A percentile compares a stretch with the other conserved stretches of the same genome.
Conservation (phyloP, 2,888 invertebrate genomes). For the Drosophila macrospina region DNA sequence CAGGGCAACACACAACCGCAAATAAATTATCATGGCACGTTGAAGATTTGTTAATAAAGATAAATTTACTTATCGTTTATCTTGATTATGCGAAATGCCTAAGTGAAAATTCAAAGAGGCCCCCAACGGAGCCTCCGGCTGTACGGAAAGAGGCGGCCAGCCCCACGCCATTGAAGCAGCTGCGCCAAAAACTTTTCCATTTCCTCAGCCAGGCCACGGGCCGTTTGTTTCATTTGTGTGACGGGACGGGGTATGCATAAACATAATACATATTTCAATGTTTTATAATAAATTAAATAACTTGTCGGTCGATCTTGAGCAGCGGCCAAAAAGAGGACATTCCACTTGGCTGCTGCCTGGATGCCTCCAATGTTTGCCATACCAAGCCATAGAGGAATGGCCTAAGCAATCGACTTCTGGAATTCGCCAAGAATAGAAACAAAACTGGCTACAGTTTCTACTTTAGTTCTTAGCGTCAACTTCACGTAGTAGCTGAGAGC, state of each 20-base stretch:
- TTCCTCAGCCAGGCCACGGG: slow-evolving; percentile 47
- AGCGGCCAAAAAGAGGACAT: slow-evolving; percentile 46
- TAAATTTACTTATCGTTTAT: slow-evolving; percentile 80
- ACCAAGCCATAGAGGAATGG: slow-evolving; percentile 4
- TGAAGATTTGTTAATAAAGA: slow-evolving; percentile 79
- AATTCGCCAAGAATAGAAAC: slow-evolving; percentile 18
- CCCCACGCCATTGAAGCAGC: slow-evolving; percentile 46
- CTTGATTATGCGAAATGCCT: slow-evolving; percentile 79
- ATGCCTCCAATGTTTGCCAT: slow-evolving; percentile 40
- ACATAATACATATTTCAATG: slow-evolving; percentile 75
- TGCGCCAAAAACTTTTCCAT: slow-evolving; percentile 73
- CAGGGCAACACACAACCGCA: slow-evolving; percentile 62
- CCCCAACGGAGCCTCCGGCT: slow-evolving; percentile 9
- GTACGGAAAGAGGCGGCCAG: slow-evolving; percentile 12
- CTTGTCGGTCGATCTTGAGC: slow-evolving; percentile 62
- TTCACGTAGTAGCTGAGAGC: slow-evolving; percentile 11
- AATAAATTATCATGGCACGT: slow-evolving; percentile 75
- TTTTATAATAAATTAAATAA: slow-evolving; percentile 77
- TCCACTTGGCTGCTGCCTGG: slow-evolving; percentile 37
- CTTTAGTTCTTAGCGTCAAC: slow-evolving; percentile 51
- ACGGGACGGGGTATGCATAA: slow-evolving; percentile 51
- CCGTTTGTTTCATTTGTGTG: slow-evolving; percentile 52
- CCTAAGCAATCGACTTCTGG: background rate
- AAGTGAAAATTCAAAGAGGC: slow-evolving; percentile 76
- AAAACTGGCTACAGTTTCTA: slow-evolving; percentile 47